Base-by-base conservation (phyloP, 2,113 vertebrate species). In the Ursus arctos region DNA sequence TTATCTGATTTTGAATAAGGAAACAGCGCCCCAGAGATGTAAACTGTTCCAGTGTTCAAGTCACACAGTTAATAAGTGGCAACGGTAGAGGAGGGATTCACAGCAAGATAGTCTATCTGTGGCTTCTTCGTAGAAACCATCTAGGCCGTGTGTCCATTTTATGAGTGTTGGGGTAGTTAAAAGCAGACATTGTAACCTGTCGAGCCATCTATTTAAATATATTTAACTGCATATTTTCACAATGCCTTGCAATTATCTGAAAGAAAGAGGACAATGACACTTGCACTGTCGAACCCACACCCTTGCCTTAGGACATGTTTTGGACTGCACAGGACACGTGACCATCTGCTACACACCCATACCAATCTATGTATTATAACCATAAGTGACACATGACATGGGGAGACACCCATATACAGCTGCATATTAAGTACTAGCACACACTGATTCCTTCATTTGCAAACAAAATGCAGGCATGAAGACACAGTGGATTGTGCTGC, bases 401-500 rank as follows among this genome's bases (percentile, higher is more conserved):
- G 43, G 55, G 71, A 28, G 18, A 57, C 4, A 43, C 43, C 55
- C 3, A 2, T 19, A 10, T 63, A 11, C 51, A 24, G 43, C 19
- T 21, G 0, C 59, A 7, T 10, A 24, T 15, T 63, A 51, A 47
- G 18, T 57, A 24, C 18, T 2, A 81, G 3, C 26, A 31, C 26
- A 61, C 13, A 36, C 47, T 59, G 2, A 31, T 53, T 49, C 24
- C n/a, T 31, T 53, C 21, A 28, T 24, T 71, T 79, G 31, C 63
- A 55, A 59, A 33, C 53, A 69, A 53, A 43, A 63, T 26, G 16
- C n/a, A 53, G n/a, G 15, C 8, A 19, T 4, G 5, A 6, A 26
- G 21, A 26, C 0, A 13, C 26, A 1, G 2, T 1, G 53, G 49
- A 18, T 26, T 0, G 10, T 5, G 6, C 28, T 85, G 11, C 55